Evolutionary conservation across 1,140 invertebrate genomes (phyloP), one percentile per base, ranked within the genome.

Genomic region (Venustaconcha ellipsiformis): DNA sequence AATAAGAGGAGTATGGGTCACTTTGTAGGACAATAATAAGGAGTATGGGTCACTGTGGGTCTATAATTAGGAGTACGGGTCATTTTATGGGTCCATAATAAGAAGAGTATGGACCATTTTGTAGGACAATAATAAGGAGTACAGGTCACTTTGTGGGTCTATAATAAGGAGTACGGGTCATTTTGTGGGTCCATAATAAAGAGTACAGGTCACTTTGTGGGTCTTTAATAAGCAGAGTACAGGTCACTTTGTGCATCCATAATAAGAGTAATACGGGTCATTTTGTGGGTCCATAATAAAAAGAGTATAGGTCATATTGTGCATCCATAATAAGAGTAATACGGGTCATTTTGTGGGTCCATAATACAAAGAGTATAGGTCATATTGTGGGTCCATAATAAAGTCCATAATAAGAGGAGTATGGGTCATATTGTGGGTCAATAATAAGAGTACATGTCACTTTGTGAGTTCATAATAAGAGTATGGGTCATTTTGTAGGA

Each of bases 231-330:
- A 57, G 59, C 63, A 66, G 15, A 69, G 17, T 26, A 12, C 55
- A 14, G 23, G 23, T 23, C 23, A 23, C 1, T 23, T 23, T 23
- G 23, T 23, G 23, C 1, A 0, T 30, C 4, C 59, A n/a, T n/a
- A n/a, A 18, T 55, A 70, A 14, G 15, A 1, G 23, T 14, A 15
- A 2, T 17, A 14, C 1, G 2, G 23, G 23, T n/a, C 64, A 18
- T 18, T 26, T 14, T 66, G 17, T 14, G 14, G 26, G 15, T 15
- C 1, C 26, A 15, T 18, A 14, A 26, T 14, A 26, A n/a, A 26
- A n/a, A 86, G 87, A 60, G 84, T 81, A 37, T 77, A 77, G 14
- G 74, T 67, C 85, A 88, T 85, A 15, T 80, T 74, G 74, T 88
- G 87, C 4, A 84, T 78, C 87, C 87, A 70, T 12, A 78, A 77